Conservation (phyloP, 2,888 invertebrate species). For the Clanis bilineata region DNA sequence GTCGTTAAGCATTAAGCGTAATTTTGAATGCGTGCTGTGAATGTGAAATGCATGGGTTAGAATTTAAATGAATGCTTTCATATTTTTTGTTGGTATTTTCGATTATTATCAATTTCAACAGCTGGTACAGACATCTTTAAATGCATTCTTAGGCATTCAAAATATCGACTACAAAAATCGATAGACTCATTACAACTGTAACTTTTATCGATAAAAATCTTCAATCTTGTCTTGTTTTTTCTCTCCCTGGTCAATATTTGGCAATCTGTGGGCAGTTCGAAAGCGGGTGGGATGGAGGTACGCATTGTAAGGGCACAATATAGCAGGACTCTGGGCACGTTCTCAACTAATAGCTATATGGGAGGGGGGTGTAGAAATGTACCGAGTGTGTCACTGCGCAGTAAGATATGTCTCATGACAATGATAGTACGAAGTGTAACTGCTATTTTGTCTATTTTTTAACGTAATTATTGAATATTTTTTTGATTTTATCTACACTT, state of each 20-base stretch:
- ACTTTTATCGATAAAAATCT: neutral
- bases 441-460: too few relatives aligned
- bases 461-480: too few relatives aligned
- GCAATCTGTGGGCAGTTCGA: neutral
- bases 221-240: neutral
- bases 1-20: neutral
- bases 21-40: neutral
- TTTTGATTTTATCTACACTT: too few relatives aligned
- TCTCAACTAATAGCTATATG: neutral
- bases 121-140: too few relatives aligned
- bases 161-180: too few relatives aligned
- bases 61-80: neutral
- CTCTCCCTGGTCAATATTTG: neutral
- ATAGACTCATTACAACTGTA: too few relatives aligned
- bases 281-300: slow-evolving; percentile 4
- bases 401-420: slow-evolving; percentile 45
- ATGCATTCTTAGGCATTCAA: too few relatives aligned
- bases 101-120: too few relatives aligned
- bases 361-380: neutral
- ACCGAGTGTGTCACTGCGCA: slow-evolving; percentile 49
- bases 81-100: too few relatives aligned
- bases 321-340: neutral
- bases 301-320: slow-evolving; percentile 5
- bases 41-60: neutral
- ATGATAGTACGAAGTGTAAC: neutral